Conservation (phyloP, 92 coral and sea anemone species). For the Metridium senile region DNA sequence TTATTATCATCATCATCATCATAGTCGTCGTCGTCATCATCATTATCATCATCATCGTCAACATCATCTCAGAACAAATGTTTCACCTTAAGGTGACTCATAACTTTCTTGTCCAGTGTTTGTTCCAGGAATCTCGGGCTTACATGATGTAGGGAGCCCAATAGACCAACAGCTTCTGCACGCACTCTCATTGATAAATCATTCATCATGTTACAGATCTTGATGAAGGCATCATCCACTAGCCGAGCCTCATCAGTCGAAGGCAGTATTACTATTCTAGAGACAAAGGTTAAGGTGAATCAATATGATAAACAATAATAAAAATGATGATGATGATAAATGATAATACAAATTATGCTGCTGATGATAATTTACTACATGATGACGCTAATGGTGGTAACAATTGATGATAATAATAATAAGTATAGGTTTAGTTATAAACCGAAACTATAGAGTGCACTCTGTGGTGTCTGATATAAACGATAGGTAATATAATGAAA, state of each 20-base stretch:
- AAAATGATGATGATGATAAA: too few relatives aligned
- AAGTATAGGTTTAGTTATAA: too few relatives aligned
- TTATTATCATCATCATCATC: neutral
- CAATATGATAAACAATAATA: too few relatives aligned
- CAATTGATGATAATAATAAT: too few relatives aligned
- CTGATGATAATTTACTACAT: too few relatives aligned
- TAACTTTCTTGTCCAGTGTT: slow-evolving; percentile 94
- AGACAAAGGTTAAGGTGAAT: too few relatives aligned
- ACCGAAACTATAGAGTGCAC: too few relatives aligned
- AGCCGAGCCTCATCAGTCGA: slow-evolving; percentile 85
- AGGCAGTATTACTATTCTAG: slow-evolving; percentile 68
- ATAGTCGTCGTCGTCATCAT: neutral
- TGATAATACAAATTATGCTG: too few relatives aligned
- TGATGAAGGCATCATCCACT: slow-evolving; percentile 94
- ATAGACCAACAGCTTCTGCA: slow-evolving; percentile 83
- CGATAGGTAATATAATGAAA: too few relatives aligned
- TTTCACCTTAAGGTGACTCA: slow-evolving; percentile 89
- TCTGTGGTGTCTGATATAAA: too few relatives aligned
- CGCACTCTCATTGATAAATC: slow-evolving; percentile 97
- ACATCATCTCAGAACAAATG: neutral
- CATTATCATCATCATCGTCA: neutral
- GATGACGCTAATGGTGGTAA: too few relatives aligned
- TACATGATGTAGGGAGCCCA: slow-evolving; percentile 96
- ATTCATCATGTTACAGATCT: slow-evolving; percentile 96
- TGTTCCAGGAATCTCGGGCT: slow-evolving; percentile 90